Evolutionary conservation across 2,888 invertebrate genomes (phyloP).

Genomic region (Dicroscelio sp.): DNA sequence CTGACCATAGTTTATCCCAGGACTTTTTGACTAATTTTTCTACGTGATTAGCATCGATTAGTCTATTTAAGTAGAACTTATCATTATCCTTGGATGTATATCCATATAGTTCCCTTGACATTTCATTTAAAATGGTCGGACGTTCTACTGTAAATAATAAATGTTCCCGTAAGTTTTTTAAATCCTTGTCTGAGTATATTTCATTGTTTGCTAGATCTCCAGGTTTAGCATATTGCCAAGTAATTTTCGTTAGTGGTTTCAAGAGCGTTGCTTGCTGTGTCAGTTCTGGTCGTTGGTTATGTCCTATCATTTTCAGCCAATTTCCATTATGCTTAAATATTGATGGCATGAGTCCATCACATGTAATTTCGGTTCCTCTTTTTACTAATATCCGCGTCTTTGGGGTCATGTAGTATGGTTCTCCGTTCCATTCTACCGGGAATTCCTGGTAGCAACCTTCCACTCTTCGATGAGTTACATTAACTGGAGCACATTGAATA

Average conservation of each 20-base stretch:
- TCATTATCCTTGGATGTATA: background rate
- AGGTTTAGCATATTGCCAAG: constrained; percentile 49
- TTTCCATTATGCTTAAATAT: background rate
- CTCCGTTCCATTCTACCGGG: background rate
- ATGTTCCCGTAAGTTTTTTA: constrained; percentile 47
- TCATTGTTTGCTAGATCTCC: constrained; percentile 61
- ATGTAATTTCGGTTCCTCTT: constrained; percentile 8
- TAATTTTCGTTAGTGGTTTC: background rate
- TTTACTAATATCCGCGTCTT: background rate
- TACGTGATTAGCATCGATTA: too few species aligned
- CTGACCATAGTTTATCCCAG: constrained; percentile 53
- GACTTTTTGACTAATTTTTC: background rate
- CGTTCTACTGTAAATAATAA: constrained; percentile 60
- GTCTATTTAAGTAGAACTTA: background rate
- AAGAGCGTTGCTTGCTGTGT: background rate
- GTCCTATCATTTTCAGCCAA: constrained; percentile 6
- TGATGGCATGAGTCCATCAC: constrained; percentile 10
- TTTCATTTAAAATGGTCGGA: background rate
- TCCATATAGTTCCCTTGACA: background rate
- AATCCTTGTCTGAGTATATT: constrained; percentile 60
- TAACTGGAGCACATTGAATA: constrained; percentile 78
- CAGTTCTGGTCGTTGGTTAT: background rate
- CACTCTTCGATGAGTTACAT: background rate
- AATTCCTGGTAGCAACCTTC: background rate
- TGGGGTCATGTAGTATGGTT: background rate